Conservation (phyloP, 2,888 invertebrate genomes). For the Ophonus ardosiacus region DNA sequence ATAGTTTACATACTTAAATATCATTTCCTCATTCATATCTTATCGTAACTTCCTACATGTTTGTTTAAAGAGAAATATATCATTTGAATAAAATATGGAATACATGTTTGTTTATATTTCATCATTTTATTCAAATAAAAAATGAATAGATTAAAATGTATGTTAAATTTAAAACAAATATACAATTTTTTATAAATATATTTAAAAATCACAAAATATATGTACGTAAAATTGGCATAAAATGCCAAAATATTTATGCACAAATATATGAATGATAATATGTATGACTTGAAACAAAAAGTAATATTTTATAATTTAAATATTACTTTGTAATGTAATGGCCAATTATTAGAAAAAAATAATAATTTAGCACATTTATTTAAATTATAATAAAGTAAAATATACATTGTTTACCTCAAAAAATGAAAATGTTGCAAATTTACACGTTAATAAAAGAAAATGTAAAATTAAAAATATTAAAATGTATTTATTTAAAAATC, state of each 20-base stretch:
- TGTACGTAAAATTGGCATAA: constrained; percentile 20
- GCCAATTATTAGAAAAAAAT: constrained; percentile 21
- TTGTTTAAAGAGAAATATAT: constrained; percentile 2
- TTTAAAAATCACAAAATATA: constrained; percentile 25
- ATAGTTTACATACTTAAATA: neutral
- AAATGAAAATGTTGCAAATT: constrained; percentile 9
- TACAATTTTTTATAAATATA: constrained; percentile 22
- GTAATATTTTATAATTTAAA: neutral
- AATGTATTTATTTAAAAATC: constrained; percentile 30
- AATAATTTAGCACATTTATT: constrained; percentile 34
- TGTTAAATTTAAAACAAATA: constrained; percentile 6
- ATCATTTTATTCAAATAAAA: neutral
- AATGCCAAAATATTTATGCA: constrained; percentile 21
- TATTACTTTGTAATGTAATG: constrained; percentile 14
- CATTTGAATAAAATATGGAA: neutral
- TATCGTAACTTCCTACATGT: constrained; percentile 18
- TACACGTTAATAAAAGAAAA: neutral
- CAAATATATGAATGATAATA: constrained; percentile 32
- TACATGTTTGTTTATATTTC: neutral
- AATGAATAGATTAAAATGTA: neutral
- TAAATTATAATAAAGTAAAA: constrained; percentile 24
- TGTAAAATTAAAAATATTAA: constrained; percentile 16
- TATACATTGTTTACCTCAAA: constrained; percentile 44
- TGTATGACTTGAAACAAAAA: constrained; percentile 17
- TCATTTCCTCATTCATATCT: constrained; percentile 13